These are phyloP conservation scores for Palythoa grandiflora DNA, from an alignment of 92 coral and sea anemone species.

Conservation along the genomic window DNA sequence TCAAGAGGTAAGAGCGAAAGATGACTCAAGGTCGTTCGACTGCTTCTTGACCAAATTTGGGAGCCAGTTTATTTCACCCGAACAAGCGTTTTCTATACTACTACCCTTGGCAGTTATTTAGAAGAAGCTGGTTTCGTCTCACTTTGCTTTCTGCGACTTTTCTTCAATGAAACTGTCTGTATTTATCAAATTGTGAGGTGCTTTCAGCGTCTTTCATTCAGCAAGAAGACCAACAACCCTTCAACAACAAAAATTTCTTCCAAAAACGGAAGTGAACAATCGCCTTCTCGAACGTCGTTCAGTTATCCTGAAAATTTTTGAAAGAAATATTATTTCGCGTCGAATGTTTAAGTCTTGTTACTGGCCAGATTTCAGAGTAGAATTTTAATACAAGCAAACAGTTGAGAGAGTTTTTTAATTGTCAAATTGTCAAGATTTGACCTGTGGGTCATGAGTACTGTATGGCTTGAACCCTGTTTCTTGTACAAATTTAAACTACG, in stretches of 20 bases:
- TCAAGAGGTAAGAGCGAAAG: constrained; percentile 40
- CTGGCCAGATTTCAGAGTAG: constrained; percentile 16
- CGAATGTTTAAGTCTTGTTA: not conserved
- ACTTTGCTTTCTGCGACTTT: not conserved
- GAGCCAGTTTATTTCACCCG: not conserved
- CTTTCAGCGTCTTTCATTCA: constrained; percentile 57
- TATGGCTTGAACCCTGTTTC: not conserved
- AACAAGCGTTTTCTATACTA: not conserved
- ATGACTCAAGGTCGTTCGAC: constrained; percentile 18
- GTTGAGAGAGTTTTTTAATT: not conserved
- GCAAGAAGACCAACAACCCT: constrained; percentile 24
- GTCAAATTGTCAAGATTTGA: not conserved
- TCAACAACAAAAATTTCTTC: constrained; percentile 36
- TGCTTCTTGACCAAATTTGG: constrained; percentile 18
- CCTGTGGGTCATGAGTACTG: constrained; percentile 23
- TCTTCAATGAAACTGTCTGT: constrained; percentile 13
- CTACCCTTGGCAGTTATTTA: not conserved
- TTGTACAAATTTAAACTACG: not conserved
- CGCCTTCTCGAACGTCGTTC: constrained; percentile 18
- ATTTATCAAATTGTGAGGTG: not conserved
- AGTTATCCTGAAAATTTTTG: not conserved
- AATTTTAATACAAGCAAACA: not conserved
- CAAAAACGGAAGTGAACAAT: constrained; percentile 40
- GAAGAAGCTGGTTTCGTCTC: not conserved
- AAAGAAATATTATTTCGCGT: not conserved